Evolutionary conservation across 2,888 invertebrate species (phyloP).

Genomic region (Tromatobia lineatoria): DNA sequence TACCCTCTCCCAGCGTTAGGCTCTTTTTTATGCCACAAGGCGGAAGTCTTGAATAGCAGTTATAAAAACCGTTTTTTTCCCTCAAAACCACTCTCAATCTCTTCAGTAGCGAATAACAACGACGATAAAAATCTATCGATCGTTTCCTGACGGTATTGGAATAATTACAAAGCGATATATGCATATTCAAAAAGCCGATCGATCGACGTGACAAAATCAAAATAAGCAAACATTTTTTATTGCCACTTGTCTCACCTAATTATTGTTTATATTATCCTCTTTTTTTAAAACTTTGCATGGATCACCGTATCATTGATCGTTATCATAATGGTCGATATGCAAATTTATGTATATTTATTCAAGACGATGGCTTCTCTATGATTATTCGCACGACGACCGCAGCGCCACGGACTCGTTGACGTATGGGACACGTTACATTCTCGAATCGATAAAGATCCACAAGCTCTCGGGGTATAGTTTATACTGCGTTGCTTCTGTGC

Average conservation of each 20-base stretch:
- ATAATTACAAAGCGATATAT: background rate
- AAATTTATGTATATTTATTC: constrained; percentile 41
- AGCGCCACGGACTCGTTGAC: background rate
- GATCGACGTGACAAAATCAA: background rate
- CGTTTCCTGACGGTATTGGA: background rate
- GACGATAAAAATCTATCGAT: background rate
- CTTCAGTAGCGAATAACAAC: too few species aligned
- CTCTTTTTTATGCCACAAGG: too few species aligned
- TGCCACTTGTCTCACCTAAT: background rate
- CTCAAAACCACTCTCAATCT: too few species aligned
- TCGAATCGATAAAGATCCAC: constrained; percentile 54
- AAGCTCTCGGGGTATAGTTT: constrained; percentile 3
- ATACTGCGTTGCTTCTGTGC: constrained; percentile 3
- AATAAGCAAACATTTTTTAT: background rate
- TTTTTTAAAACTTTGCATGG: too few species aligned
- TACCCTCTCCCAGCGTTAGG: too few species aligned
- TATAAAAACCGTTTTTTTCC: too few species aligned
- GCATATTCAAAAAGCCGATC: background rate
- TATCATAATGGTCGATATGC: constrained; percentile 14
- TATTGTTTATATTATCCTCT: background rate
- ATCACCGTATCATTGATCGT: constrained; percentile 6
- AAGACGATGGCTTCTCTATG: constrained; percentile 6
- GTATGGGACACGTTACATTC: constrained; percentile 30
- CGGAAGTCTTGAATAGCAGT: too few species aligned
- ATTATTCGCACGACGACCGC: constrained; percentile 4